Evolutionary conservation across 1,140 invertebrate species (phyloP), one percentile per base, ranked within the genome.

Genomic region (Mactra quadrangularis): DNA sequence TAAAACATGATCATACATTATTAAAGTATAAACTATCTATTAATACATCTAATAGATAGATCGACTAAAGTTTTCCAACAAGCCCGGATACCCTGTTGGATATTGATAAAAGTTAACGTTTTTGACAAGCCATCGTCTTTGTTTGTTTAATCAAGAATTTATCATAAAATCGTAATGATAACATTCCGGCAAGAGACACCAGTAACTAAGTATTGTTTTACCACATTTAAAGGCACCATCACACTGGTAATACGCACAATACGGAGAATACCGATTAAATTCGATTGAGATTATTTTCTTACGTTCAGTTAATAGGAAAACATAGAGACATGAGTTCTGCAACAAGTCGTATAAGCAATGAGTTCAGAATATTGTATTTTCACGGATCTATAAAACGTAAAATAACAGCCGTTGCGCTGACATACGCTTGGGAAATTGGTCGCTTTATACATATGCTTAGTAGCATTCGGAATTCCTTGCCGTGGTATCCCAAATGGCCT

Each of bases 71-170:
- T 41, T 41, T 50, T 41, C 45, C 25, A n/a, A 50, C 45, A 25
- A 27, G n/a, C 60, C 41, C 13, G n/a, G 47, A 68, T 68, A 3
- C n/a, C 6, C 60, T 35, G 60, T 64, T 64, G 35, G 41, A 38
- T 68, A 68, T 68, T 68, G 64, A 68, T 68, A 68, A 68, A 68
- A 41, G 47, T 68, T 47, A 68, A 41, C 47, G 47, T 68, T 68
- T 68, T 50, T n/a, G 45, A 25, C 45, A 55, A 68, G 25, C 64
- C 45, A 47, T 22, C 25, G 64, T 31, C 64, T 68, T 41, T 68
- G 38, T 11, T 3, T 68, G 29, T 68, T 50, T n/a, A 68, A 25
- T 47, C 25, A 68, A 22, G 19, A 68, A 41, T 41, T 68, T 50
- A 47, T 50, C 33, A 47, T 50, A 41, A 47, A 47, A 68, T 68